phyloP scores from a whole-genome alignment of 2,888 invertebrate species.

The Yponomeuta cagnagella region DNA sequence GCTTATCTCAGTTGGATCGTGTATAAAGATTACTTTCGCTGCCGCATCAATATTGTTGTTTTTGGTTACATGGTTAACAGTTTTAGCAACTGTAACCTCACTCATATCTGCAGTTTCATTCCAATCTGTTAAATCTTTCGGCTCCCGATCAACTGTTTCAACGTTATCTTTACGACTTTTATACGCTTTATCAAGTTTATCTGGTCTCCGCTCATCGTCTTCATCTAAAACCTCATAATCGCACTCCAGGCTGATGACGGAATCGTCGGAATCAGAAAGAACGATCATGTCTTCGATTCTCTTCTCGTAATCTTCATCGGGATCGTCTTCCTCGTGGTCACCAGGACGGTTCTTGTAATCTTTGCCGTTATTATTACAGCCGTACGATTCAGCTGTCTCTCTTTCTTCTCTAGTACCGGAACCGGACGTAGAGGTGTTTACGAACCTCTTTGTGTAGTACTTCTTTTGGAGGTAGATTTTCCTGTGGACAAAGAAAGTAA shows the following conservation, averaged over 20 bases:
- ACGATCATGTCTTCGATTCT: not conserved
- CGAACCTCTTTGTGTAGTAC: conserved; percentile 1
- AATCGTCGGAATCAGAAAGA: conserved; percentile 10
- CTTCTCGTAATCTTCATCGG: not conserved
- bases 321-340: not conserved
- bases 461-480: not conserved
- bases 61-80: not conserved
- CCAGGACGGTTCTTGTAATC: not conserved
- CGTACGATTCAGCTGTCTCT: not conserved
- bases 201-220: not conserved
- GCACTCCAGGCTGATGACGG: not conserved
- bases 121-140: not conserved
- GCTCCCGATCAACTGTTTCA: not conserved
- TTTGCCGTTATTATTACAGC: not conserved
- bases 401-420: not conserved
- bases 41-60: not conserved
- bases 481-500: not conserved
- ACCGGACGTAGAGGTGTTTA: not conserved
- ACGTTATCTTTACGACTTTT: not conserved
- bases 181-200: not conserved
- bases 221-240: not conserved
- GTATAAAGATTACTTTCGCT: not conserved
- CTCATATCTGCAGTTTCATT: not conserved
- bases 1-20: not conserved
- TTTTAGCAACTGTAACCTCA: not conserved